These are phyloP conservation scores for Brachionus manjavacas DNA, from an alignment of 1,140 invertebrate genomes.

Conservation along the genomic window DNA sequence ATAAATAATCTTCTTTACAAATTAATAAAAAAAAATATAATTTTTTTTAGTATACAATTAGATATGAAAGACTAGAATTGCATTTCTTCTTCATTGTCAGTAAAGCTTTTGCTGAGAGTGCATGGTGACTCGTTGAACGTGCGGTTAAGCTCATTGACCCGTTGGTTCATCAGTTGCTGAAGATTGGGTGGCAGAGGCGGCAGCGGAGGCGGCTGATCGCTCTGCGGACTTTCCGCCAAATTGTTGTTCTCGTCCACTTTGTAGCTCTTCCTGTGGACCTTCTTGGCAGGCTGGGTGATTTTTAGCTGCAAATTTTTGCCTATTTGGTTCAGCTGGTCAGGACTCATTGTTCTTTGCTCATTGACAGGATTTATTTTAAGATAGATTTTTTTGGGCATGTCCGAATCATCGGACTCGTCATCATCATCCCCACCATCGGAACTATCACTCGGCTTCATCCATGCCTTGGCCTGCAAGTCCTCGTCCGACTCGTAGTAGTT, in stretches of 20 bases:
- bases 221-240: not conserved
- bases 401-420: slow-evolving; percentile 19
- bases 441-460: not conserved
- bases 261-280: not conserved
- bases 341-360: not conserved
- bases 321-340: not conserved
- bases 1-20: not conserved
- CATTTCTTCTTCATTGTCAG: not conserved
- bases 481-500: not conserved
- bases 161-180: not conserved
- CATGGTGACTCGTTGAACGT: not conserved
- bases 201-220: not conserved
- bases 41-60: not conserved
- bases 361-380: slow-evolving; percentile 27
- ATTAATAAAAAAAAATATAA: not conserved
- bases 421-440: not conserved
- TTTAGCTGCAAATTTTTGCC: slow-evolving; percentile 21
- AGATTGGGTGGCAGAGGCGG: not conserved
- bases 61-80: not conserved
- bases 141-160: not conserved
- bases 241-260: slow-evolving; percentile 24
- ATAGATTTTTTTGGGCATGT: not conserved
- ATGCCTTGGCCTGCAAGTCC: not conserved
- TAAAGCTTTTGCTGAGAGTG: not conserved
- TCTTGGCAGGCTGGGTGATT: not conserved